Evolutionary conservation across 2,113 vertebrate species (phyloP).

Genomic region (Tupaia tana): DNA sequence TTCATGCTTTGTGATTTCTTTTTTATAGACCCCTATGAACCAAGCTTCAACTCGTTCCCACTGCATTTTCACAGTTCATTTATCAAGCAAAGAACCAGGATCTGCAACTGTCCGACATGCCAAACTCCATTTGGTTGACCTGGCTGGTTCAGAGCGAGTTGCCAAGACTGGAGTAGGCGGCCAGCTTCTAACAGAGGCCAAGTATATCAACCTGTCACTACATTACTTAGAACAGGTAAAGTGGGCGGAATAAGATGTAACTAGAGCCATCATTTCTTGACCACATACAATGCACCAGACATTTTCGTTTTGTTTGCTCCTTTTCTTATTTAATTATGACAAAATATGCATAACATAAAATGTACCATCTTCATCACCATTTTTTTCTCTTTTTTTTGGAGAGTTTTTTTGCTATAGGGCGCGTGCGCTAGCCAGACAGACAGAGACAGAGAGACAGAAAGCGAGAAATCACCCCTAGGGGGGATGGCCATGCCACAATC

Average conservation of each 20-base stretch:
- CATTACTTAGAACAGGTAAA: slow-evolving; percentile 97
- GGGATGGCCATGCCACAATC: too few relatives aligned
- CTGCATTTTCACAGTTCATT: slow-evolving; percentile 97
- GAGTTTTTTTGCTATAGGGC: too few relatives aligned
- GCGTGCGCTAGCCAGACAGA: too few relatives aligned
- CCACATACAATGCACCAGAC: not conserved
- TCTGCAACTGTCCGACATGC: slow-evolving; percentile 91
- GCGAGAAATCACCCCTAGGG: too few relatives aligned
- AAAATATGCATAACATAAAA: not conserved
- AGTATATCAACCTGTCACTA: slow-evolving; percentile 97
- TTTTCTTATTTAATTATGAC: not conserved
- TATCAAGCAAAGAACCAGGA: slow-evolving; percentile 94
- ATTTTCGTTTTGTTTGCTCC: not conserved
- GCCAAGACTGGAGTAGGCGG: slow-evolving; percentile 94
- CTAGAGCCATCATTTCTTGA: not conserved
- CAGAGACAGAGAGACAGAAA: too few relatives aligned
- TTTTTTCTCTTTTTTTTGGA: too few relatives aligned
- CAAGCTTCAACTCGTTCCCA: slow-evolving; percentile 97
- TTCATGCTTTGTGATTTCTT: slow-evolving; percentile 46
- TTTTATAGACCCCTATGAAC: slow-evolving; percentile 95
- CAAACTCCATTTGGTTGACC: slow-evolving; percentile 96
- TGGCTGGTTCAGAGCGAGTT: slow-evolving; percentile 97
- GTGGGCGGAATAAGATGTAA: not conserved
- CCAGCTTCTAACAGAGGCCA: slow-evolving; percentile 95
- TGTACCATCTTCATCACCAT: not conserved